phyloP scores from a whole-genome alignment of 1,140 invertebrate species.

The Lepidurus apus region DNA sequence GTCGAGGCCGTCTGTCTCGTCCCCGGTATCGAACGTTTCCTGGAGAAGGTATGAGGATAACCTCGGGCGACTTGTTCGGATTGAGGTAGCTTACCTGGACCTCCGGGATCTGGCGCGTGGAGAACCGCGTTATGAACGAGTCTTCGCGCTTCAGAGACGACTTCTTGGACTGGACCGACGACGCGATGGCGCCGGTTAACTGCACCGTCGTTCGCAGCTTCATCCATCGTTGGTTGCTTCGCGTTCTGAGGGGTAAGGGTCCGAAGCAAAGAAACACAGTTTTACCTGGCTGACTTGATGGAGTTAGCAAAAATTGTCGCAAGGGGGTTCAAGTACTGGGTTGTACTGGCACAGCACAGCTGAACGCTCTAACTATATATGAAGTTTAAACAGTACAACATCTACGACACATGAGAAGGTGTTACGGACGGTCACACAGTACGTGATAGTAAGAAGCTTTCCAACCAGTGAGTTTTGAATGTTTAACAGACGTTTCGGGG shows the following conservation, averaged over 20 bases:
- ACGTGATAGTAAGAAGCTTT: conserved; percentile 1
- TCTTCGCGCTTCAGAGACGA: conserved; percentile 84
- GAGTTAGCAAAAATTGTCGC: background rate
- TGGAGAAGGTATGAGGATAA: conserved; percentile 34
- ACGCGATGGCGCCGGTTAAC: conserved; percentile 73
- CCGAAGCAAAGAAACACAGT: background rate
- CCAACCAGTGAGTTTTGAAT: background rate
- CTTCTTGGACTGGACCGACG: conserved; percentile 56
- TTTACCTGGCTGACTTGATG: background rate
- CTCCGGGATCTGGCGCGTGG: conserved; percentile 81
- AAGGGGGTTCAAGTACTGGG: background rate
- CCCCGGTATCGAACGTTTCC: conserved; percentile 62
- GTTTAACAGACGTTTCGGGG: background rate
- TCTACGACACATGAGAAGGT: background rate
- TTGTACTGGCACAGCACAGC: background rate
- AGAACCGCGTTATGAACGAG: conserved; percentile 89
- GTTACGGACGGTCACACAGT: background rate
- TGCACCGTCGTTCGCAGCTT: conserved; percentile 88
- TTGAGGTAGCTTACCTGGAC: conserved; percentile 52
- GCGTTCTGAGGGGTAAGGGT: conserved; percentile 58
- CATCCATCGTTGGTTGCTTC: conserved; percentile 89
- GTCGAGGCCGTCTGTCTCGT: conserved; percentile 46
- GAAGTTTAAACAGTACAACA: conserved; percentile 12
- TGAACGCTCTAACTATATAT: background rate
- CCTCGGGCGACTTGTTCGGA: background rate